A percentile compares a stretch with the other conserved stretches of the same genome.
phyloP scores from a whole-genome alignment of 92 coral and sea anemone genomes.

The Virgularia gustaviana region DNA sequence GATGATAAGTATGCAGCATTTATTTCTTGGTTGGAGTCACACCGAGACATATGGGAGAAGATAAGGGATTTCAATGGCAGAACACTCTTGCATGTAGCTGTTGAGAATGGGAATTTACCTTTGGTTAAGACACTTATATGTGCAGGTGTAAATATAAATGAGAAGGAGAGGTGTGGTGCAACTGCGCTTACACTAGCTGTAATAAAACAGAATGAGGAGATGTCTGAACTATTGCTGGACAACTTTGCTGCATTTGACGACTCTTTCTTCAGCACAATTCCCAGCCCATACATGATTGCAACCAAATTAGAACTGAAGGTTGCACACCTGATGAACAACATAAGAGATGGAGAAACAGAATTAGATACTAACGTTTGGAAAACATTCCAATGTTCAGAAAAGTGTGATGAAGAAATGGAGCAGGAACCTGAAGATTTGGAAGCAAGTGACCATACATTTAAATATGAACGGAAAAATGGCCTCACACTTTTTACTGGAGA shows the following conservation, averaged over 20 bases:
- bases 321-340: not conserved
- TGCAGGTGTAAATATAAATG: constrained; percentile 46
- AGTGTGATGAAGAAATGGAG: no score
- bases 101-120: constrained; percentile 42
- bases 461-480: constrained; percentile 6
- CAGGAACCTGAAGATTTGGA: no score
- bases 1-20: constrained; percentile 28
- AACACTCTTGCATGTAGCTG: constrained; percentile 50
- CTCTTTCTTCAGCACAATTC: not conserved
- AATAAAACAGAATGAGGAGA: constrained; percentile 25
- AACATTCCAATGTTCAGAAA: constrained; percentile 8
- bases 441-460: not conserved
- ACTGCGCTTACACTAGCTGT: constrained; percentile 50
- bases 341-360: not conserved
- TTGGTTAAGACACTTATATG: constrained; percentile 25
- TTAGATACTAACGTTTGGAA: constrained; percentile 8
- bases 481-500: constrained; percentile 38
- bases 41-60: constrained; percentile 7
- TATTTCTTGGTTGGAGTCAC: not conserved
- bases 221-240: constrained; percentile 8
- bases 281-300: constrained; percentile 10
- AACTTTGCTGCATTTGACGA: constrained; percentile 27
- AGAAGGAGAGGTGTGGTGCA: constrained; percentile 55
- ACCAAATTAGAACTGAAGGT: not conserved
- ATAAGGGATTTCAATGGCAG: constrained; percentile 37